Evolutionary conservation across 1,140 invertebrate species (phyloP), one percentile per base, ranked within the genome.

Genomic region (Calephelis virginiensis): DNA sequence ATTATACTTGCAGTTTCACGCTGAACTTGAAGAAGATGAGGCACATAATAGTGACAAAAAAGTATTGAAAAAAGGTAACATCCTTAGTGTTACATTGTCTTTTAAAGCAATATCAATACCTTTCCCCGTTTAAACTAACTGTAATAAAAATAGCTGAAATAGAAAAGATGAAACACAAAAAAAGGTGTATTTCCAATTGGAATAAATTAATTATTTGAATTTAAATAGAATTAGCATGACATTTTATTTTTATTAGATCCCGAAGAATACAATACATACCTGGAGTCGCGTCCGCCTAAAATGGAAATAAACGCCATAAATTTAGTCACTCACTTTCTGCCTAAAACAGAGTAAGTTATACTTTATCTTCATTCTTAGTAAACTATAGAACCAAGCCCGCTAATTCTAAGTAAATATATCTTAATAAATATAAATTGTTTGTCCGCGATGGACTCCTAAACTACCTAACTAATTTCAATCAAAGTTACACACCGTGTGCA

Each of bases 281-380:
- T 96, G 4, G 78, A 92, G 64, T 93, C 93, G 5, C 91, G 95
- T 40, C 95, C 95, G 2, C 78, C 93, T 10, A 75, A 85, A 37
- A 95, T 95, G 95, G 95, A 96, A 91, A 68, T 93, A 0, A 85
- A 93, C 61, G 95, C 95, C 3, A 92, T 96, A 47, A 83, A 92
- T 64, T 71, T 94, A 40, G 92, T 96, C 14, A 90, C 92, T 17
- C 85, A 92, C 9, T 84, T 94, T 67, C 92, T 94, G 17, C 68
- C 82, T 49, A 91, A 92, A 76, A 93, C 94, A 28, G 92, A 92
- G 93, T 95, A 86, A 86, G 84, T 80, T 50, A 40, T 62, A 10
- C 11, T 62, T 62, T 56, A 47, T 69, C 48, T 63, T 63, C 13
- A 66, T 59, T n/a, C n/a, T 43, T 43, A 43, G 8, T 43, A 6